Evolutionary conservation across 2,888 invertebrate genomes (phyloP).

Genomic region (Tillus elongatus): DNA sequence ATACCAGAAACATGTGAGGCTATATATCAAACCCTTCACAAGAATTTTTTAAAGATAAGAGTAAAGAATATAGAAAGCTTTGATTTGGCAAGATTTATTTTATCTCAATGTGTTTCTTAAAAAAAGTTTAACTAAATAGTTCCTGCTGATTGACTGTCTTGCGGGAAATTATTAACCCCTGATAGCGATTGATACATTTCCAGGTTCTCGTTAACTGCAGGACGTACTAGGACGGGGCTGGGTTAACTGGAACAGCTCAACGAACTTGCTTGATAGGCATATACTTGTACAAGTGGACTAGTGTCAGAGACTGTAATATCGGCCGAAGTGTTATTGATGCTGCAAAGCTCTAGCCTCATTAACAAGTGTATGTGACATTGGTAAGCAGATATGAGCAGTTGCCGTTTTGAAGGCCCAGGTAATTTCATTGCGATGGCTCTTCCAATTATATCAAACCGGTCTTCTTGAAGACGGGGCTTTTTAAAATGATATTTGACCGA

Average conservation of each 20-base stretch:
- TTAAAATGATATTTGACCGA: background rate
- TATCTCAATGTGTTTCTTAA: background rate
- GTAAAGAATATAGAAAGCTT: background rate
- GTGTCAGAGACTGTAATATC: too few species aligned
- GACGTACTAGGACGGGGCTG: too few species aligned
- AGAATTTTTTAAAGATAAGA: constrained; percentile 1
- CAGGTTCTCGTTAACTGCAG: too few species aligned
- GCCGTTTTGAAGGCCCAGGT: background rate
- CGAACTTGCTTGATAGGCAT: too few species aligned
- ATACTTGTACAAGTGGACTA: too few species aligned
- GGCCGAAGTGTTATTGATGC: too few species aligned
- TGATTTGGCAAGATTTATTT: too few species aligned
- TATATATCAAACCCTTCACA: background rate
- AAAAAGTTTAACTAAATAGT: background rate
- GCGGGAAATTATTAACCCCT: too few species aligned
- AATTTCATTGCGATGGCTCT: background rate
- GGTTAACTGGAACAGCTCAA: too few species aligned
- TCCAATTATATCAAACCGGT: constrained; percentile 1
- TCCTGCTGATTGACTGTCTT: too few species aligned
- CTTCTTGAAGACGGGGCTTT: background rate
- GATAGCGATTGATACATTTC: too few species aligned
- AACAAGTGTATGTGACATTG: too few species aligned
- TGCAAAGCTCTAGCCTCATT: background rate
- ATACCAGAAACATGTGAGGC: background rate
- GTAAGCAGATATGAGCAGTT: background rate